A percentile compares a stretch with the other conserved stretches of the same genome.
Evolutionary conservation across 2,888 invertebrate genomes (phyloP).

Genomic region (Mechanitis messenoides): DNA sequence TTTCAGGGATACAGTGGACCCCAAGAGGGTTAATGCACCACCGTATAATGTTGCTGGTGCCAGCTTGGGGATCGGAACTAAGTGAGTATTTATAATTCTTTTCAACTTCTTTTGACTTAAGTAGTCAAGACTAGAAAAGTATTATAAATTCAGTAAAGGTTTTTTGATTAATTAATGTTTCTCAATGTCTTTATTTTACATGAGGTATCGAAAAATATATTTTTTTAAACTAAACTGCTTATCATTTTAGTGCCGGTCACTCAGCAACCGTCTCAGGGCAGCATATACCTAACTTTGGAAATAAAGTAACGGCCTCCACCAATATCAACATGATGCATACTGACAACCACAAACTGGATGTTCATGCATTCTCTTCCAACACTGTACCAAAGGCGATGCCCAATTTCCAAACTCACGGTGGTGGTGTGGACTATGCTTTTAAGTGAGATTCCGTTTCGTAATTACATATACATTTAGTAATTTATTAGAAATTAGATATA

Average conservation of each 20-base stretch:
- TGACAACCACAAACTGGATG: constrained; percentile 31
- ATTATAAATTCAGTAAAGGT: not conserved
- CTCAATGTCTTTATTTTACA: not conserved
- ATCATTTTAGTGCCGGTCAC: constrained; percentile 22
- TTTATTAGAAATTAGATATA: no score
- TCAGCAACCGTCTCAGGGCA: constrained; percentile 21
- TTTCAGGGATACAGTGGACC: constrained; percentile 15
- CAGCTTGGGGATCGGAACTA: constrained; percentile 15
- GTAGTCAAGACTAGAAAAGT: no score
- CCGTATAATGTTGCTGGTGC: constrained; percentile 21
- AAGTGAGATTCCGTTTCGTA: constrained; percentile 26
- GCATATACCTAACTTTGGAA: constrained; percentile 33
- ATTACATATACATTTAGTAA: no score
- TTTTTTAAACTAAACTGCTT: not conserved
- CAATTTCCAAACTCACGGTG: constrained; percentile 34
- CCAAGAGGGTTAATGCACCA: constrained; percentile 19
- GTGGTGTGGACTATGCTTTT: constrained; percentile 33
- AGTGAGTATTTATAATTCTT: constrained; percentile 16
- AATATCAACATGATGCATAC: constrained; percentile 30
- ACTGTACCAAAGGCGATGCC: constrained; percentile 34
- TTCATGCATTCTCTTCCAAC: constrained; percentile 33
- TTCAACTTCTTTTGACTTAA: no score
- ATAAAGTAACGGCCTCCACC: constrained; percentile 31
- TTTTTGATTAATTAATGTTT: not conserved
- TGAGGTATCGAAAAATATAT: not conserved